Evolutionary conservation across 2,113 vertebrate species (phyloP), one percentile per base, ranked within the genome.

Genomic region (Probosciger aterrimus): DNA sequence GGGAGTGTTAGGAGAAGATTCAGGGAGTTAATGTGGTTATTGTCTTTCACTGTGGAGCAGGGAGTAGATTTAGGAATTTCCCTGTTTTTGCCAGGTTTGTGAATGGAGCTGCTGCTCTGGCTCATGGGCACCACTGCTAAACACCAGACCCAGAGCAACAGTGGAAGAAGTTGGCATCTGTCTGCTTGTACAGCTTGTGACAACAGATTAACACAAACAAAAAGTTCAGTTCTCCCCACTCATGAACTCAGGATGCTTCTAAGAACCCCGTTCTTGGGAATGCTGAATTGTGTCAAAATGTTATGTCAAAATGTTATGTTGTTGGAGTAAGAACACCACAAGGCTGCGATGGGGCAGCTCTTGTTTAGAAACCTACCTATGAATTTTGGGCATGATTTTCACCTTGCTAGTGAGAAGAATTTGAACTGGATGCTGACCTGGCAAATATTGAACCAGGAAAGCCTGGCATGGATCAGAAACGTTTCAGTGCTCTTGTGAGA

Each of bases 111-210:
- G 44, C 14, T 52, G 14, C 14, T 25, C 16, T 85, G 65, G 18
- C 16, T 73, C 7, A 20, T 33, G 41, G 50, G 24, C 18, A 9
- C 14, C 8, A 4, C 41, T 62, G 59, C 12, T 14, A 30, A 63
- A 41, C 46, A 53, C n/a, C 69, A 67, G 37, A 53, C 24, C 41
- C 2, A 0, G 28, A 81, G 65, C 39, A 41, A 5, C 1, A 1
- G 27, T 20, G 44, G 65, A 23, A 88, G 46, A 31, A 76, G 10
- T 1, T 78, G 60, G 11, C 35, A 30, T 14, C 22, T 35, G 41
- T 79, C 60, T 84, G 27, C 47, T 71, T 8, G 0, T 27, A 3
- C 0, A 2, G 3, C 68, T 55, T 5, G 12, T 1, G 8, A 16
- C 39, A 60, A 4, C 37, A 53, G 22, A 6, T 19, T 19, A 44